Evolutionary conservation across 2,113 vertebrate species (phyloP).

Genomic region (Vidua macroura): DNA sequence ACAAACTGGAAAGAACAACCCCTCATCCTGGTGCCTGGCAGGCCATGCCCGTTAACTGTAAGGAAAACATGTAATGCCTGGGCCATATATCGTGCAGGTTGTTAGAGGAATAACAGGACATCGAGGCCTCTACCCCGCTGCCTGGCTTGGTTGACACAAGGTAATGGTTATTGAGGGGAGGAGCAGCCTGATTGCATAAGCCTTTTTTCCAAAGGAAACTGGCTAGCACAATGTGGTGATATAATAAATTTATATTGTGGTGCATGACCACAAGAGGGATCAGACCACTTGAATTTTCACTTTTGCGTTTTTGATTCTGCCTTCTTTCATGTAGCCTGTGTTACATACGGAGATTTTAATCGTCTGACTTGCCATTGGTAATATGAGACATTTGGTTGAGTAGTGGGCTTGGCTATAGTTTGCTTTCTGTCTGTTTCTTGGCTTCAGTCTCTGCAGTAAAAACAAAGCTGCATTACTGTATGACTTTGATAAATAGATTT

Average conservation of each 20-base stretch:
- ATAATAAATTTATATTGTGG: not conserved
- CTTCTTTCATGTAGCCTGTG: not conserved
- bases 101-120: not conserved
- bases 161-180: not conserved
- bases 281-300: not conserved
- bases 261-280: slow-evolving; percentile 24
- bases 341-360: not conserved
- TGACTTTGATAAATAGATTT: not conserved
- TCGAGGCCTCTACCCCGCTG: not conserved
- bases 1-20: not conserved
- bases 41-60: accelerated
- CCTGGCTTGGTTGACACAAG: not conserved
- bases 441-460: not conserved
- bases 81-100: accelerated
- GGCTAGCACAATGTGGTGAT: not conserved
- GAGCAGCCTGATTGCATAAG: not conserved
- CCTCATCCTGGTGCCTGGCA: not conserved
- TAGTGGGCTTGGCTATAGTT: not conserved
- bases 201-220: not conserved
- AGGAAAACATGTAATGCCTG: accelerated
- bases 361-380: not conserved
- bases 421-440: not conserved
- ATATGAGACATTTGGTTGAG: not conserved
- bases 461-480: not conserved
- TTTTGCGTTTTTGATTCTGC: accelerated